A percentile compares a stretch with the other conserved stretches of the same genome.
Conservation (phyloP, 92 coral and sea anemone species). For the Palythoa caribaeorum region DNA sequence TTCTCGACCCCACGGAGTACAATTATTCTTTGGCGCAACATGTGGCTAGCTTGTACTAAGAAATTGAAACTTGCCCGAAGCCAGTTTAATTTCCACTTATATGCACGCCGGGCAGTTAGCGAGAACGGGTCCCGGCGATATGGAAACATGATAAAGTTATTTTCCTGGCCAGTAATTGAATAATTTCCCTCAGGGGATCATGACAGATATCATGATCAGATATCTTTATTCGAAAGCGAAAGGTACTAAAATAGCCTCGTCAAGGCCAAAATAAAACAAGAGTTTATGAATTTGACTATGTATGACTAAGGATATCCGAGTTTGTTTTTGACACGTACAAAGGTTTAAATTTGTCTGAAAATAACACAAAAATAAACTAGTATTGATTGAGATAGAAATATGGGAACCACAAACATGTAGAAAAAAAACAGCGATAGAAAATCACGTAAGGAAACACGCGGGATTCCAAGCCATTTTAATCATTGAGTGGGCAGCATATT, state of each 20-base stretch:
- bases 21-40: no score
- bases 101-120: no score
- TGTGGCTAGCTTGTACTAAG: no score
- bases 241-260: constrained; percentile 1
- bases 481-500: not conserved
- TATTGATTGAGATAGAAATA: not conserved
- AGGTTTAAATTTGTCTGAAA: not conserved
- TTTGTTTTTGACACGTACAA: no score
- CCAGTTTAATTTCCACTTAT: no score
- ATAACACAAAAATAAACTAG: not conserved
- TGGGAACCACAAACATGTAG: not conserved
- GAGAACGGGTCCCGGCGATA: not conserved
- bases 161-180: not conserved
- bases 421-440: not conserved
- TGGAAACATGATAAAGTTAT: not conserved
- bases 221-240: constrained; percentile 18
- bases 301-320: not conserved
- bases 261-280: not conserved
- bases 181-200: constrained; percentile 2
- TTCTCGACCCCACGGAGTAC: no score
- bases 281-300: not conserved
- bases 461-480: not conserved
- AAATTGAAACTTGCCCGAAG: no score
- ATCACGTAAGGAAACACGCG: not conserved
- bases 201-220: constrained; percentile 2